These are phyloP conservation scores for Polia nebulosa DNA, from an alignment of 2,888 invertebrate species.

Conservation along the genomic window DNA sequence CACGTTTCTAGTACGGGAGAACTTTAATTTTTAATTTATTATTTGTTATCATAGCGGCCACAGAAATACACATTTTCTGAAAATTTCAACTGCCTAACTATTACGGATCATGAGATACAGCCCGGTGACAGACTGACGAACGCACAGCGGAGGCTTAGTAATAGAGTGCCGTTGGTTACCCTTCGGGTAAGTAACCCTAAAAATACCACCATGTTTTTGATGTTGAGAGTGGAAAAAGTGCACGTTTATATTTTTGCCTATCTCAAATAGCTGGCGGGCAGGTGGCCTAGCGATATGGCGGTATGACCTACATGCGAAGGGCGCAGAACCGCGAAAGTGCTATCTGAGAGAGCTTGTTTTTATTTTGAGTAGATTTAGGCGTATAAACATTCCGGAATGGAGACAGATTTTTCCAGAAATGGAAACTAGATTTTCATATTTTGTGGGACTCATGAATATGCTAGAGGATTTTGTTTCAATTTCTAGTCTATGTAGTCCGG, in stretches of 20 bases:
- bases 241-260: conserved; percentile 55
- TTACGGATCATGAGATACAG: too few species aligned
- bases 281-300: conserved; percentile 47
- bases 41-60: too few species aligned
- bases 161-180: too few species aligned
- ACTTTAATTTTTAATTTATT: too few species aligned
- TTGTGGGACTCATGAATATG: conserved; percentile 1
- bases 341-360: conserved; percentile 59
- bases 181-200: too few species aligned
- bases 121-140: too few species aligned
- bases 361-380: conserved; percentile 64
- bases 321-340: conserved; percentile 58
- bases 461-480: background rate
- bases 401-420: conserved; percentile 43
- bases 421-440: conserved; percentile 33
- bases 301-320: conserved; percentile 65
- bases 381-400: conserved; percentile 55
- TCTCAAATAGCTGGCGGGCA: conserved; percentile 62
- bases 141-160: too few species aligned
- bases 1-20: too few species aligned
- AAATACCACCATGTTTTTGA: conserved; percentile 53
- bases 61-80: too few species aligned
- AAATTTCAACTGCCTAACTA: too few species aligned
- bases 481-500: too few species aligned
- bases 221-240: conserved; percentile 48